phyloP scores from a whole-genome alignment of 1,140 invertebrate genomes.

The Aporrectodea caliginosa region DNA sequence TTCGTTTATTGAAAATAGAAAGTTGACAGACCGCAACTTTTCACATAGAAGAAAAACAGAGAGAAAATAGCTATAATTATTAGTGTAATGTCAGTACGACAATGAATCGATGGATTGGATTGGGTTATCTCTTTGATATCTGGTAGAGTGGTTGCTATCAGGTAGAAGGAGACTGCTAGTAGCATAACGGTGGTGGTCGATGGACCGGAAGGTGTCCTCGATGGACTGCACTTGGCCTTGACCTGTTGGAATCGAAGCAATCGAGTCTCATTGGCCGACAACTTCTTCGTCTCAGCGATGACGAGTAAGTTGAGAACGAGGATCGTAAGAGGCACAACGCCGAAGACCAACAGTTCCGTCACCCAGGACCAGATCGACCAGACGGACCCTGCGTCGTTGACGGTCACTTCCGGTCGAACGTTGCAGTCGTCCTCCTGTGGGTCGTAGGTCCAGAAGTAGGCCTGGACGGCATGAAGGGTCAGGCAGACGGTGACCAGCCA shows the following conservation, averaged over 20 bases:
- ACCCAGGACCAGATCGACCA: slow-evolving; percentile 47
- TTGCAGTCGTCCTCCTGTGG: slow-evolving; percentile 17
- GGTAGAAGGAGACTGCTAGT: slow-evolving; percentile 51
- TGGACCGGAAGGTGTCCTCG: slow-evolving; percentile 1
- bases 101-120: too few relatives aligned
- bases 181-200: slow-evolving; percentile 48
- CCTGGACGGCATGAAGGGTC: slow-evolving; percentile 44
- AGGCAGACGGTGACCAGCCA: slow-evolving; percentile 32
- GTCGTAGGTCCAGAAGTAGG: slow-evolving; percentile 49
- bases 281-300: slow-evolving; percentile 43
- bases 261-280: slow-evolving; percentile 42
- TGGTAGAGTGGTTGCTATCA: slow-evolving; percentile 50
- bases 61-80: too few relatives aligned
- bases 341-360: slow-evolving; percentile 48
- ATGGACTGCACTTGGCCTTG: neutral
- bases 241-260: slow-evolving; percentile 3
- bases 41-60: too few relatives aligned
- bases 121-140: too few relatives aligned
- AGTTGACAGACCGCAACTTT: too few relatives aligned
- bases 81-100: too few relatives aligned
- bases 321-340: slow-evolving; percentile 44
- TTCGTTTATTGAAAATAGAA: too few relatives aligned
- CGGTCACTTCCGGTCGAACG: slow-evolving; percentile 22
- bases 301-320: slow-evolving; percentile 51
- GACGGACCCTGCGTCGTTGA: slow-evolving; percentile 36